Percentiles rank a stretch among this genome's conserved stretches.
These are phyloP conservation scores for Melanotus villosus DNA, from an alignment of 2,888 invertebrate species.

Conservation along the genomic window DNA sequence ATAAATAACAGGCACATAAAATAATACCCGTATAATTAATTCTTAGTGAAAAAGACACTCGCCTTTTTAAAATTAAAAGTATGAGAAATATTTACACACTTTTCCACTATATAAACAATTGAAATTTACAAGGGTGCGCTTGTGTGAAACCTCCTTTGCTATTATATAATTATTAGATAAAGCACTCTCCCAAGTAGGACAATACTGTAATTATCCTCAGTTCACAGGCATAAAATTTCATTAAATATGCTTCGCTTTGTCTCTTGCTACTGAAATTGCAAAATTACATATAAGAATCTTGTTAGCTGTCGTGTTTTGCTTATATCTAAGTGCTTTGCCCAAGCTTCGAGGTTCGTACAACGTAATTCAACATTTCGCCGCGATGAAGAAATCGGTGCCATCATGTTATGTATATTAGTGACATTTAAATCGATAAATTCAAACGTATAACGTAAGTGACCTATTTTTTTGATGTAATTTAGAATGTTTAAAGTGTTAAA, in stretches of 20 bases:
- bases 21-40: not conserved
- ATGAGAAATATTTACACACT: slow-evolving; percentile 1
- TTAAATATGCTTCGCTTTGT: slow-evolving; percentile 29
- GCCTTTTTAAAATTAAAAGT: not conserved
- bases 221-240: slow-evolving; percentile 40
- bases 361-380: not conserved
- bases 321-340: not conserved
- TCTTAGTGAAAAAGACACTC: not conserved
- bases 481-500: too few species aligned
- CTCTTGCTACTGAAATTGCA: slow-evolving; percentile 10
- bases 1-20: too few species aligned
- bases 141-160: slow-evolving; percentile 21
- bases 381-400: not conserved
- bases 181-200: slow-evolving; percentile 40
- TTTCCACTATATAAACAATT: slow-evolving; percentile 9
- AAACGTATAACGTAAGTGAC: too few species aligned
- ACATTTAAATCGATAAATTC: too few species aligned
- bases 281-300: slow-evolving; percentile 9
- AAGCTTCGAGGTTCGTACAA: not conserved
- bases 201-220: slow-evolving; percentile 40
- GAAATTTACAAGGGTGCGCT: slow-evolving; percentile 13
- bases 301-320: not conserved
- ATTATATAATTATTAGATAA: slow-evolving; percentile 40
- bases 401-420: too few species aligned
- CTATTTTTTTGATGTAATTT: too few species aligned